Conservation (phyloP, 2,113 vertebrate genomes). For the Odobenus rosmarus region DNA sequence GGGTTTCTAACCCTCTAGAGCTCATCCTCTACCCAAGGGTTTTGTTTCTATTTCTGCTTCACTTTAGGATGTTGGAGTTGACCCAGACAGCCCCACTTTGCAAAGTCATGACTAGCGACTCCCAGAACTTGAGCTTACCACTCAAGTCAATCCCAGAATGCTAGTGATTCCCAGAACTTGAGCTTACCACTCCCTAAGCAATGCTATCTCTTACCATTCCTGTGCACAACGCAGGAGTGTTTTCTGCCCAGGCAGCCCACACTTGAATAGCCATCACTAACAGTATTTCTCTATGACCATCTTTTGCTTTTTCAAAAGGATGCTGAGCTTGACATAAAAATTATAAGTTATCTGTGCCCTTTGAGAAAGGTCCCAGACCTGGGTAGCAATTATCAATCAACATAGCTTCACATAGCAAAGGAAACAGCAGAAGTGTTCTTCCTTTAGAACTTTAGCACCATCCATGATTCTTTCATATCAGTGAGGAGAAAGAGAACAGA, state of each 20-base stretch:
- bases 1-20: not conserved
- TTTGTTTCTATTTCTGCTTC: not conserved
- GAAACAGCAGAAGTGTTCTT: not conserved
- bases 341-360: not conserved
- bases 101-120: not conserved
- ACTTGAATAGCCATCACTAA: not conserved
- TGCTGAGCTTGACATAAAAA: not conserved
- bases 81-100: not conserved
- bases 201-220: not conserved
- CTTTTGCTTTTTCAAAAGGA: slow-evolving; percentile 22
- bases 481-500: not conserved
- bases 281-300: not conserved
- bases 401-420: not conserved
- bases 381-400: not conserved
- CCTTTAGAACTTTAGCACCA: not conserved
- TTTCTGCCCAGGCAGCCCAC: not conserved
- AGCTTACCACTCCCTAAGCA: not conserved
- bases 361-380: not conserved
- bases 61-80: not conserved
- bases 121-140: not conserved
- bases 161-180: not conserved
- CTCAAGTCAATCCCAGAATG: not conserved
- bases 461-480: not conserved
- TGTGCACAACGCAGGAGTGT: not conserved
- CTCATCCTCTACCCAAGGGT: not conserved